Base-by-base conservation (phyloP, 2,888 invertebrate species). In the Netelia inedita region DNA sequence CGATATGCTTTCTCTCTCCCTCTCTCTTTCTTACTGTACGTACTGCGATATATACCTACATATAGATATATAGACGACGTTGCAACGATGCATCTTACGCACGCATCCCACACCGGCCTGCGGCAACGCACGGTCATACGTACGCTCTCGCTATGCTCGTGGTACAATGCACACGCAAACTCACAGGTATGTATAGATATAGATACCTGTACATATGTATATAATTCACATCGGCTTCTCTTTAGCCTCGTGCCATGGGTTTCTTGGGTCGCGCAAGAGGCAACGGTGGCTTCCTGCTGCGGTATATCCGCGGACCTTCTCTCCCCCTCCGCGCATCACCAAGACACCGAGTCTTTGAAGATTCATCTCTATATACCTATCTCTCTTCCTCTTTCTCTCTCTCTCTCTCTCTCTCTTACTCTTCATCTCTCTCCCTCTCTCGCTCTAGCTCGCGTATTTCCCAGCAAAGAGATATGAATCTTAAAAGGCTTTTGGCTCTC, bases 101-200 rank as follows among this genome's bases (percentile, higher is more conserved):
- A 74, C 81, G 81, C 85, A 85, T 82, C 85, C 85, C 85, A 85
- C 82, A 85, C 85, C 85, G 82, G 79, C 82, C 78, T 69, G 69
- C 69, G 69, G 79, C 83, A 23, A 74, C 55, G 79, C 80, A 66
- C 84, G 63, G 68, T 76, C 61, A 61, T 83, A 55, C 59, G 16
- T 74, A 41, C 68, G 55, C 61, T 63, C 11, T 53, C 23, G 23
- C 59, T 11, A 65, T 55, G 35, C 10, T 53, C 65, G 53, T 55
- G 65, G 65, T 61, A 23, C 43, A 46, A 46, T 46, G 14, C 14
- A 14, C 14, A 46, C 14, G 14, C 14, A 46, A 2, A 46, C 14
- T 14, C 14, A 46, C 14, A 46, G 10, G 14, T 46, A 46, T 46
- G 14, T 46, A 46, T 46, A 46, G n/a, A 55, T 57, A 50, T 63